These are phyloP conservation scores for Leuciscus idus DNA, from an alignment of 2,113 vertebrate species.

Conservation along the genomic window DNA sequence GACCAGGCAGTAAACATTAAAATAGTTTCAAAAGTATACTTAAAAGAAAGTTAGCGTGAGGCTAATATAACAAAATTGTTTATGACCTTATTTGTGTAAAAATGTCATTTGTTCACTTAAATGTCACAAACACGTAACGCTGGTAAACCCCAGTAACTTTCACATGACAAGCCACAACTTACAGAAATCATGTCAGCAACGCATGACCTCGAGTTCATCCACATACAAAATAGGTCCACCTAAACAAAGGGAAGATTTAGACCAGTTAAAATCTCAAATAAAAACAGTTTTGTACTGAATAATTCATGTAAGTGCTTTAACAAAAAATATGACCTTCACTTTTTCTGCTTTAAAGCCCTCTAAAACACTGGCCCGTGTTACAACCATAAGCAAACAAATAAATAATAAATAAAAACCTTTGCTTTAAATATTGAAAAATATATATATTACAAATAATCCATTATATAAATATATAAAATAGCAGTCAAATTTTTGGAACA, in stretches of 20 bases:
- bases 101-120: not conserved
- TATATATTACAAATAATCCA: too few species aligned
- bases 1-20: too few species aligned
- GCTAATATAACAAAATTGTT: too few species aligned
- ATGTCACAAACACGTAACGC: not conserved
- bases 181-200: not conserved
- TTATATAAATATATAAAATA: too few species aligned
- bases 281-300: not conserved
- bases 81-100: too few species aligned
- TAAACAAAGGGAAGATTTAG: not conserved
- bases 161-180: not conserved
- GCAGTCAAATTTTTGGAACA: too few species aligned
- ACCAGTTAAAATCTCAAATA: not conserved
- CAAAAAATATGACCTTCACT: not conserved
- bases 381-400: not conserved
- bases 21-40: too few species aligned
- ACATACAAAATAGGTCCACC: not conserved
- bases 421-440: too few species aligned
- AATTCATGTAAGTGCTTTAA: constrained; percentile 6
- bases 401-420: too few species aligned
- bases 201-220: not conserved
- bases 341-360: not conserved
- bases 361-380: not conserved
- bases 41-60: too few species aligned
- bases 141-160: not conserved